These are phyloP conservation scores for Sinohyriopsis cumingii DNA, from an alignment of 2,888 invertebrate species.

Conservation along the genomic window DNA sequence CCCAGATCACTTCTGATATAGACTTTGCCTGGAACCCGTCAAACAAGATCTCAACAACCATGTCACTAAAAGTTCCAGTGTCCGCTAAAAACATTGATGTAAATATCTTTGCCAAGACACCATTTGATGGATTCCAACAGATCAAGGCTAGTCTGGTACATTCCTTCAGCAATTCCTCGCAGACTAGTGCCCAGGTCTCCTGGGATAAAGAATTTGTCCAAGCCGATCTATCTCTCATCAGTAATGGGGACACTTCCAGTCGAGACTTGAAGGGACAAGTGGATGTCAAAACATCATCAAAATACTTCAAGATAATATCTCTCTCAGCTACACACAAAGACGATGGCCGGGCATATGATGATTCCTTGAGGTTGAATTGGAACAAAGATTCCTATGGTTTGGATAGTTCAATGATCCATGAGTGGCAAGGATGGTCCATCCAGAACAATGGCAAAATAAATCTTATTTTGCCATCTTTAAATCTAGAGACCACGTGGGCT, in stretches of 20 bases:
- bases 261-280: constrained; percentile 41
- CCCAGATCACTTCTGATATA: constrained; percentile 30
- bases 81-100: constrained; percentile 33
- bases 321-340: constrained; percentile 31
- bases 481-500: constrained; percentile 41
- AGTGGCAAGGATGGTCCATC: constrained; percentile 27
- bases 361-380: constrained; percentile 15
- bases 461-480: constrained; percentile 38
- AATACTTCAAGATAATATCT: constrained; percentile 19
- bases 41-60: constrained; percentile 38
- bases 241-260: constrained; percentile 26
- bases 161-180: constrained; percentile 22
- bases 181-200: constrained; percentile 28
- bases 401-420: constrained; percentile 39
- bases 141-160: constrained; percentile 38
- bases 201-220: constrained; percentile 36
- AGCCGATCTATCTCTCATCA: constrained; percentile 32
- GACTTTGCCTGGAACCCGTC: constrained; percentile 42
- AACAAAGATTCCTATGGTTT: constrained; percentile 33
- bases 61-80: constrained; percentile 46
- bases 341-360: constrained; percentile 27
- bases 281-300: constrained; percentile 40
- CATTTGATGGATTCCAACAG: constrained; percentile 38
- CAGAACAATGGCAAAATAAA: constrained; percentile 45
- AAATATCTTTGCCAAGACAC: constrained; percentile 40